A percentile compares a stretch with the other conserved stretches of the same genome.
These are phyloP conservation scores for Xylocopa sonorina DNA, from an alignment of 1,140 invertebrate species.

Conservation along the genomic window DNA sequence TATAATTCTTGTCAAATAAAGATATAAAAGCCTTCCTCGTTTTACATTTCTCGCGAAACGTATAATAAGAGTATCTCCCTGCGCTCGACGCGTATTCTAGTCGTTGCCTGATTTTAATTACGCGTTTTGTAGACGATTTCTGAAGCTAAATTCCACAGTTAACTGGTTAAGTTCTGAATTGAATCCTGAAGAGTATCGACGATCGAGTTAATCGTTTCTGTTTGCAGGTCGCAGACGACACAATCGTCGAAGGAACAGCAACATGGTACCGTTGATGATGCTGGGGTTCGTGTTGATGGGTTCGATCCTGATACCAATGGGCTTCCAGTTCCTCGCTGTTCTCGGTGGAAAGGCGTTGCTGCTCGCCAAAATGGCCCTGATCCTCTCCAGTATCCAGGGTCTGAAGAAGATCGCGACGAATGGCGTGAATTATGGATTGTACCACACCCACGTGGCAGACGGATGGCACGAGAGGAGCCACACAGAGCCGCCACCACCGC, in stretches of 20 bases:
- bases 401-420: constrained; percentile 84
- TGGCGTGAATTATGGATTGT: constrained; percentile 80
- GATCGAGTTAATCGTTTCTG: no score
- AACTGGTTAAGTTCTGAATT: no score
- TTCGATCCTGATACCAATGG: constrained; percentile 88
- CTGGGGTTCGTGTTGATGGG: constrained; percentile 88
- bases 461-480: constrained; percentile 77
- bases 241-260: constrained; percentile 81
- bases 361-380: constrained; percentile 88
- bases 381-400: constrained; percentile 89
- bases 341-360: constrained; percentile 89
- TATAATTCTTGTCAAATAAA: no score
- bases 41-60: no score
- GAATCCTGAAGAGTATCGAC: no score
- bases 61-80: no score
- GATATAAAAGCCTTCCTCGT: no score
- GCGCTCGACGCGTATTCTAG: no score
- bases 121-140: no score
- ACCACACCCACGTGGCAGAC: constrained; percentile 68
- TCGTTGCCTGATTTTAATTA: no score
- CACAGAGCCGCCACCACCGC: constrained; percentile 13
- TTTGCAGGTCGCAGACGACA: constrained; percentile 82
- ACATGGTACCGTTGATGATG: constrained; percentile 88
- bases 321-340: constrained; percentile 89
- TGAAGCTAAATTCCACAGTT: no score